A percentile compares a stretch with the other conserved stretches of the same genome.
phyloP scores from a whole-genome alignment of 2,888 invertebrate species.

The Syrista parreyssii region DNA sequence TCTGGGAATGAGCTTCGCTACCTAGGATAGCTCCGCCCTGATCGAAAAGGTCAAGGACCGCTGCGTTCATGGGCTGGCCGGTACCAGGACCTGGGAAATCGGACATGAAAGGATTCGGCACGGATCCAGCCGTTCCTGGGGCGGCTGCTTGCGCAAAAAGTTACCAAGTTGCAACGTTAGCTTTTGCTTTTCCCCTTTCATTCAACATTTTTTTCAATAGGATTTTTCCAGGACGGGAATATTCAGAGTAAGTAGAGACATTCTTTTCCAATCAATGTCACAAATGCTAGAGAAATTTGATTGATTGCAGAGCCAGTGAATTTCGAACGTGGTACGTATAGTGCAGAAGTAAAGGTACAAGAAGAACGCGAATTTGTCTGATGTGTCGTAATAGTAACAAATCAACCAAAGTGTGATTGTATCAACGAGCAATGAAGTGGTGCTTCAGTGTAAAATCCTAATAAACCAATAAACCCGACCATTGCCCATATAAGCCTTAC shows the following conservation, averaged over 20 bases:
- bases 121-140: constrained; percentile 65
- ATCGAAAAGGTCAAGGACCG: constrained; percentile 52
- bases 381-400: neutral
- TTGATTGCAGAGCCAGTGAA: neutral
- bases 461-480: neutral
- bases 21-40: constrained; percentile 27
- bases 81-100: constrained; percentile 65
- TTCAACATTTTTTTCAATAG: neutral
- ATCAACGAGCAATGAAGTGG: neutral
- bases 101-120: constrained; percentile 76
- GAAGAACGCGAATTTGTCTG: neutral
- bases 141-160: constrained; percentile 70
- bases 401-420: neutral
- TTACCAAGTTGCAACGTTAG: constrained; percentile 49
- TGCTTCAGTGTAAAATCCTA: neutral
- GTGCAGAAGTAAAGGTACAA: neutral
- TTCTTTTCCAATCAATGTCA: no score
- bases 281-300: neutral
- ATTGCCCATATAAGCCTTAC: neutral
- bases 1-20: constrained; percentile 36
- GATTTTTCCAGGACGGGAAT: neutral
- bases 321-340: neutral
- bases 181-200: constrained; percentile 12
- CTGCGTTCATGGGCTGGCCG: constrained; percentile 38
- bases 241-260: neutral